Conservation (phyloP, 2,888 invertebrate genomes). For the Petrophora chlorosata region DNA sequence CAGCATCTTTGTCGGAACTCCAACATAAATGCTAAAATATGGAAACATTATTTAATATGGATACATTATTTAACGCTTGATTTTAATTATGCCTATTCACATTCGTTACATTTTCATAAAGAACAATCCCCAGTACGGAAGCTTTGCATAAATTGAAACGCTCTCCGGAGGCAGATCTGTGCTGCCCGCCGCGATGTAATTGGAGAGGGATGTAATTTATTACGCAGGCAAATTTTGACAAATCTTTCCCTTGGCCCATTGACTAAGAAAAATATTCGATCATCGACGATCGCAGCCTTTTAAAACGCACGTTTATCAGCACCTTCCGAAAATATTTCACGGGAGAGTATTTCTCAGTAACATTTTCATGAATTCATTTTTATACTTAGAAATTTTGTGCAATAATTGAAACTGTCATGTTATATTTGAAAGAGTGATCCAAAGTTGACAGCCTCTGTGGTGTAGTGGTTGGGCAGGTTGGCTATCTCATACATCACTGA, state of each 20-base stretch:
- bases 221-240: slow-evolving; percentile 70
- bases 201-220: slow-evolving; percentile 70
- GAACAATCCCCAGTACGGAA: slow-evolving; percentile 57
- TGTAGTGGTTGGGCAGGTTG: too few relatives aligned
- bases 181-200: slow-evolving; percentile 73
- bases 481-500: too few relatives aligned
- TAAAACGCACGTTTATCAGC: slow-evolving; percentile 12
- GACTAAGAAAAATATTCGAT: slow-evolving; percentile 46
- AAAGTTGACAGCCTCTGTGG: too few relatives aligned
- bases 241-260: slow-evolving; percentile 48
- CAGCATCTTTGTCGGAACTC: too few relatives aligned
- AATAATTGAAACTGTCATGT: too few relatives aligned
- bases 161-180: slow-evolving; percentile 63
- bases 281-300: slow-evolving; percentile 22
- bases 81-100: slow-evolving; percentile 29
- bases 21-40: too few relatives aligned
- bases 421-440: too few relatives aligned
- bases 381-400: too few relatives aligned
- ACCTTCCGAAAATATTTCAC: slow-evolving; percentile 8
- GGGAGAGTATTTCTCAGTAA: neutral
- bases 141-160: slow-evolving; percentile 71
- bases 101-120: slow-evolving; percentile 43
- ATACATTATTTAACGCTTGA: slow-evolving; percentile 14
- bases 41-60: too few relatives aligned
- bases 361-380: too few relatives aligned